These are phyloP conservation scores for Odontamblyopus lacepedii DNA, from an alignment of 2,797 vertebrate species.

Conservation along the genomic window DNA sequence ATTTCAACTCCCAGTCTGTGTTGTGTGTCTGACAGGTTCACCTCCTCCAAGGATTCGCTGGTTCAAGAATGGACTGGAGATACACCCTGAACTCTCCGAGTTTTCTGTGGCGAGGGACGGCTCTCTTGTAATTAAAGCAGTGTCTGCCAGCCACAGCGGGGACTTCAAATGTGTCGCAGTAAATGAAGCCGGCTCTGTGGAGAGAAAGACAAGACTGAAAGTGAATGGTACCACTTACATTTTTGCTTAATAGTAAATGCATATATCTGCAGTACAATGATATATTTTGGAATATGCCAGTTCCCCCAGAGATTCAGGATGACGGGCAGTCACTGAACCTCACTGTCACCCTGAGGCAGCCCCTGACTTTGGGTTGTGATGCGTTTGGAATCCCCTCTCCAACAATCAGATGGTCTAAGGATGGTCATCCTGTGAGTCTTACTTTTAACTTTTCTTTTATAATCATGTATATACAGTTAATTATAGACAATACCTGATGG, in stretches of 20 bases:
- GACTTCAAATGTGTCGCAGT: constrained; percentile 86
- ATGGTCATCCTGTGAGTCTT: constrained; percentile 77
- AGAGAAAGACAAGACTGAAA: constrained; percentile 82
- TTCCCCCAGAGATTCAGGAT: constrained; percentile 85
- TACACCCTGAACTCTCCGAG: constrained; percentile 68
- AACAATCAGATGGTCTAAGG: constrained; percentile 83
- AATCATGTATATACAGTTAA: neutral
- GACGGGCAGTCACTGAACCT: constrained; percentile 75
- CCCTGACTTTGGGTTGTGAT: constrained; percentile 84
- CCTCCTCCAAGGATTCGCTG: constrained; percentile 80
- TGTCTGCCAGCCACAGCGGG: constrained; percentile 80
- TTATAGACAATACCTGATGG: neutral
- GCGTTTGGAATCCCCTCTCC: constrained; percentile 82
- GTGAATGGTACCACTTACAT: constrained; percentile 77
- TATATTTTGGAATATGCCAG: constrained; percentile 55
- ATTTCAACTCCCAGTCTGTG: constrained; percentile 25
- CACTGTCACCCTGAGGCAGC: constrained; percentile 81
- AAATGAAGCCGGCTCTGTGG: constrained; percentile 84
- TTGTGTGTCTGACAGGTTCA: constrained; percentile 54
- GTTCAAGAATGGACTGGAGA: constrained; percentile 83
- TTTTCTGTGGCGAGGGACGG: constrained; percentile 75
- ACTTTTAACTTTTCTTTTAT: neutral
- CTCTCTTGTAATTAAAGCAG: constrained; percentile 79
- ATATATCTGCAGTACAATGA: neutral
- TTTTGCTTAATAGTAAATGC: constrained; percentile 5